Evolutionary conservation across 2,797 vertebrate genomes (phyloP).

Genomic region (Clarias platycephalus): DNA sequence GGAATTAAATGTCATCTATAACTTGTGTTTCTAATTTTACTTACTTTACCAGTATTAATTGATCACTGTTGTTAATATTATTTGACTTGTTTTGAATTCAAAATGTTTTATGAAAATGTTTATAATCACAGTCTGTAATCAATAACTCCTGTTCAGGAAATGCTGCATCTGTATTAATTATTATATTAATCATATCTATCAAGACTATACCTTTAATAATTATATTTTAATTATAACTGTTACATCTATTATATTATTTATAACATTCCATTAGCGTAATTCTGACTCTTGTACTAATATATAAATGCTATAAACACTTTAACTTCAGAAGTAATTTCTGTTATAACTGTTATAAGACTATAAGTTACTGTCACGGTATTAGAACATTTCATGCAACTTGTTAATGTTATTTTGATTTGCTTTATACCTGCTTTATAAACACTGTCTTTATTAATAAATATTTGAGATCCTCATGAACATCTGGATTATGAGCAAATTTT

Average conservation of each 20-base stretch:
- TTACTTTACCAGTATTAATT: background rate
- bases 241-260: no score
- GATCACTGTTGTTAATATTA: background rate
- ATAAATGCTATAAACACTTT: background rate
- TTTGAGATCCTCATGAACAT: background rate
- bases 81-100: background rate
- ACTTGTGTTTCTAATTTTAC: background rate
- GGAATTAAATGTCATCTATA: background rate
- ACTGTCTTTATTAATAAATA: no score
- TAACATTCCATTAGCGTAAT: no score
- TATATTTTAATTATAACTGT: background rate
- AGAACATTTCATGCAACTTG: background rate
- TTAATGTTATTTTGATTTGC: background rate
- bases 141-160: background rate
- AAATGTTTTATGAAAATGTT: background rate
- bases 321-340: background rate
- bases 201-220: background rate
- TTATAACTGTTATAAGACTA: background rate
- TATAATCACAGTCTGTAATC: background rate
- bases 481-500: background rate
- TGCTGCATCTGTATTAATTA: background rate
- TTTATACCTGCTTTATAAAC: background rate
- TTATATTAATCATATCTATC: background rate
- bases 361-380: background rate
- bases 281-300: background rate